These are phyloP conservation scores for Ennomos fuscantarius DNA, from an alignment of 2,888 invertebrate species.

Conservation along the genomic window DNA sequence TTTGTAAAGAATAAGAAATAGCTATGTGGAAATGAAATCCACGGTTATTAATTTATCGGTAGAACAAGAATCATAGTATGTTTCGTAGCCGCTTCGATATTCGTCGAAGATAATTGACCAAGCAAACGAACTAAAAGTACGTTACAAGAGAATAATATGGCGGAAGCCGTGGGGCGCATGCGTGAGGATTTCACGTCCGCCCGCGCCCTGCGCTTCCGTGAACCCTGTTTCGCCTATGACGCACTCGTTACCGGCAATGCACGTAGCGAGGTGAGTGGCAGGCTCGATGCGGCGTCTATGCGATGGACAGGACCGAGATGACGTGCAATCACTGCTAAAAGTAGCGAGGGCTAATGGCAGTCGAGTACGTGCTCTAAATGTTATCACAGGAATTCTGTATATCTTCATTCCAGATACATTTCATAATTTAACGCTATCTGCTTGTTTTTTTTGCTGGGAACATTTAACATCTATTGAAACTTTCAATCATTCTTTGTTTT, in stretches of 20 bases:
- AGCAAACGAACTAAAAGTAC: conserved; percentile 71
- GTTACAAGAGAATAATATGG: conserved; percentile 71
- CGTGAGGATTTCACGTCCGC: conserved; percentile 61
- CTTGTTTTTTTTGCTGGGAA: conserved; percentile 14
- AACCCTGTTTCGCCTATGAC: conserved; percentile 41
- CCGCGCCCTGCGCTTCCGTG: conserved; percentile 57
- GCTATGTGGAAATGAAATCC: neutral
- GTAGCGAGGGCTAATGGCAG: conserved; percentile 40
- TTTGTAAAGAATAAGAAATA: neutral
- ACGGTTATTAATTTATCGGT: conserved; percentile 16
- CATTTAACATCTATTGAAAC: conserved; percentile 20
- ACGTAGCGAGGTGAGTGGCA: conserved; percentile 52
- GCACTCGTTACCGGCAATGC: conserved; percentile 52
- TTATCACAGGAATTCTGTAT: conserved; percentile 48
- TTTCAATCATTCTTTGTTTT: conserved; percentile 14
- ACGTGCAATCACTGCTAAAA: conserved; percentile 59
- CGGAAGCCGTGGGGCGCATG: conserved; percentile 65
- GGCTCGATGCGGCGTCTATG: conserved; percentile 61
- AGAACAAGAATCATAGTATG: conserved; percentile 41
- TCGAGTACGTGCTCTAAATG: conserved; percentile 59
- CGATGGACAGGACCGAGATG: conserved; percentile 51
- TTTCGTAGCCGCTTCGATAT: conserved; percentile 59
- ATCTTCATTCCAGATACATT: conserved; percentile 5
- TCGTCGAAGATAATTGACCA: conserved; percentile 71
- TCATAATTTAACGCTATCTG: conserved; percentile 22